Evolutionary conservation across 2,888 invertebrate genomes (phyloP).

Genomic region (Ischnus inquisitorius): DNA sequence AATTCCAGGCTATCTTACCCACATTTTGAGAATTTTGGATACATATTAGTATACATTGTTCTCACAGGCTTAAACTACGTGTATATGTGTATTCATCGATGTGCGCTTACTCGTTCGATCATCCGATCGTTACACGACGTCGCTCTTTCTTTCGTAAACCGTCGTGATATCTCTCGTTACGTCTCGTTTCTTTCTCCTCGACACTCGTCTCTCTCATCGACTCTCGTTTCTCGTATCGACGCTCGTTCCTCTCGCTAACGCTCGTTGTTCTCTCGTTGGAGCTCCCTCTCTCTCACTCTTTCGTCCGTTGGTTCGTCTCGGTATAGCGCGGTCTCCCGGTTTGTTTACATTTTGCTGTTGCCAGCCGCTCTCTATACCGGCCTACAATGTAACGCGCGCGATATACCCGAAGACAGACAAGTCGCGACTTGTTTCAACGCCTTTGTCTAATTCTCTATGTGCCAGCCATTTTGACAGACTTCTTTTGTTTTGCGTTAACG

Average conservation of each 20-base stretch:
- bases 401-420: conserved; percentile 37
- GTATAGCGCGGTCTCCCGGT: conserved; percentile 38
- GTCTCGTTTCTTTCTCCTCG: conserved; percentile 46
- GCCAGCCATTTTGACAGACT: conserved; percentile 38
- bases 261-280: conserved; percentile 46
- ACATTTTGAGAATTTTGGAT: conserved; percentile 44
- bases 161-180: conserved; percentile 44
- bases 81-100: conserved; percentile 47
- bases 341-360: conserved; percentile 40
- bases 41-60: conserved; percentile 32
- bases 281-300: conserved; percentile 43
- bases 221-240: conserved; percentile 38
- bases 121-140: conserved; percentile 30
- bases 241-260: conserved; percentile 47
- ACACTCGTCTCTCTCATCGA: conserved; percentile 41
- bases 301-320: conserved; percentile 31
- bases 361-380: conserved; percentile 34
- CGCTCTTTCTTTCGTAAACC: conserved; percentile 36
- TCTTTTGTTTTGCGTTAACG: conserved; percentile 35
- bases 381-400: conserved; percentile 32
- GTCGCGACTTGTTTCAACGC: conserved; percentile 39
- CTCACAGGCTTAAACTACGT: conserved; percentile 46
- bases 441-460: conserved; percentile 45
- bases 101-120: conserved; percentile 48
- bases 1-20: conserved; percentile 31